A percentile compares a stretch with the other conserved stretches of the same genome.
These are phyloP conservation scores for Molothrus ater DNA, from an alignment of 2,797 vertebrate genomes.

Conservation along the genomic window DNA sequence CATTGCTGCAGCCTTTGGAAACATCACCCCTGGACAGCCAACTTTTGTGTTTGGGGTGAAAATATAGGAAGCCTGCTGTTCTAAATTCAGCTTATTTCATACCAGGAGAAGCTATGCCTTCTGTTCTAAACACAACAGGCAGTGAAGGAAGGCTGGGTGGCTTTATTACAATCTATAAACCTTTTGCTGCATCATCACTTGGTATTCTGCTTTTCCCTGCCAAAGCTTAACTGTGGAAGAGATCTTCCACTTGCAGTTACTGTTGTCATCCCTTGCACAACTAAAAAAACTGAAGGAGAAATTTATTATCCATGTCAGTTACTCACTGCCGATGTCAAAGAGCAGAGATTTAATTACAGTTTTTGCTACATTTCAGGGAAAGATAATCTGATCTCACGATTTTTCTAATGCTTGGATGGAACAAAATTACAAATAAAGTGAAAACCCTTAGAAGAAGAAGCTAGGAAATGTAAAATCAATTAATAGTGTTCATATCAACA, in stretches of 20 bases:
- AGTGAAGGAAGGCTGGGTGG: accelerated
- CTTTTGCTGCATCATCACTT: not conserved
- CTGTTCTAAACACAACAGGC: not conserved
- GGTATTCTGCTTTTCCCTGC: not conserved
- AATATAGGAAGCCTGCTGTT: not conserved
- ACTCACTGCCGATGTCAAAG: not conserved
- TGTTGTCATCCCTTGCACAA: not conserved
- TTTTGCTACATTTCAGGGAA: not conserved
- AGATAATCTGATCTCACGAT: not conserved
- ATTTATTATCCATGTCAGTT: not conserved
- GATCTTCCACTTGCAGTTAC: not conserved
- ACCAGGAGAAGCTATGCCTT: not conserved
- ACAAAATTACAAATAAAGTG: not conserved
- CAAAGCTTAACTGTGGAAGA: not conserved
- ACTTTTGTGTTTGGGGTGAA: not conserved
- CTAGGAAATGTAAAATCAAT: not conserved
- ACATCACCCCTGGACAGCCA: not conserved
- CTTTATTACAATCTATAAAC: not conserved
- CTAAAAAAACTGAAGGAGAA: not conserved
- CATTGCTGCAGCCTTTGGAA: not conserved
- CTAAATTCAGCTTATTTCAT: not conserved
- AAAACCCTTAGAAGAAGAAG: not conserved
- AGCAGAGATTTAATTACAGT: slow-evolving; percentile 12
- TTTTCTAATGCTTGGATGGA: not conserved
- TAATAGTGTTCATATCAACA: not conserved